Evolutionary conservation across 1,140 invertebrate genomes (phyloP), one percentile per base, ranked within the genome.

Genomic region (Sminthurides bifidus): DNA sequence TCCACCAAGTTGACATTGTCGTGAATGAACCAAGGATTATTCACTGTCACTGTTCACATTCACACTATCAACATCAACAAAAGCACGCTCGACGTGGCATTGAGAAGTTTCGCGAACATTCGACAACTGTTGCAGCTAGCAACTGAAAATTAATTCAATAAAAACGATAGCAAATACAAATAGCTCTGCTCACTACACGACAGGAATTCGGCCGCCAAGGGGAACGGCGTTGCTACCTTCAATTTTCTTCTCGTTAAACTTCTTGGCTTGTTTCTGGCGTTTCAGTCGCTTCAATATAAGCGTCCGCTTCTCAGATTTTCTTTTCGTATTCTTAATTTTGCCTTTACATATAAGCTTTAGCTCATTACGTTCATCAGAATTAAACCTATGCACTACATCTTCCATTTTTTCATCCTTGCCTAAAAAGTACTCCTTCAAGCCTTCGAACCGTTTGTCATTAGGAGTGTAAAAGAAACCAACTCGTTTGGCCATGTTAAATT

Each of bases 261-360:
- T 4, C 10, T 48, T 43, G 8, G 23, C 37, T 23, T 48, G 46
- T 40, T 26, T 8, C 17, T 51, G 14, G 24, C 56, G 44, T 12
- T 44, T 52, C 10, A 49, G 48, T 10, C 56, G 10, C 19, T 52
- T 50, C 8, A 52, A 44, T 3, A 24, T 40, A 1, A 29, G 19
- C 21, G 15, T 35, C 23, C 56, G 21, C 43, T 58, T 58, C 27
- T 58, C 56, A 19, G 37, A 38, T 33, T 58, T 58, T 44, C 56
- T 52, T 33, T 52, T 52, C 10, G 35, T 30, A 38, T 58, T 58
- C 30, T 38, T 52, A 8, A 53, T 53, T 23, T 58, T 58, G 6
- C 48, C 50, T 35, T 37, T 52, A n/a, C 37, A 41, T 17, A 58
- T 58, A 15, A 40, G 29, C 27, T 53, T 58, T 6, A 58, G 26